phyloP scores from a whole-genome alignment of 1,140 invertebrate genomes.

The Conus betulinus region DNA sequence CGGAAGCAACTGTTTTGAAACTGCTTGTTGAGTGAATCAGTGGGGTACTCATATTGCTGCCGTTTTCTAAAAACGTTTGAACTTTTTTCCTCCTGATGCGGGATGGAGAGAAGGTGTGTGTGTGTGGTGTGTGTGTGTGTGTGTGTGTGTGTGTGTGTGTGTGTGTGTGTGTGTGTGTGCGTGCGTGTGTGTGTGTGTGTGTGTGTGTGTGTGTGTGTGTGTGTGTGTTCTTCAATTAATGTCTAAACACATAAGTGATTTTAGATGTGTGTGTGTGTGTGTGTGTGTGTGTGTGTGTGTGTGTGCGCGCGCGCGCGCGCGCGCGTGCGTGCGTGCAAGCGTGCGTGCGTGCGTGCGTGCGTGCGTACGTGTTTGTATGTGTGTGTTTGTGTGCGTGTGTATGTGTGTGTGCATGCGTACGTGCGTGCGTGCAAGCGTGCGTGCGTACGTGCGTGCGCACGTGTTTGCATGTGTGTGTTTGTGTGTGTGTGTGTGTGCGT shows the following conservation, averaged over 20 bases:
- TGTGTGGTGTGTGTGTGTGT: too few species aligned
- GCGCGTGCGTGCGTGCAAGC: background rate
- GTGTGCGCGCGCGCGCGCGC: background rate
- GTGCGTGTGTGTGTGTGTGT: background rate
- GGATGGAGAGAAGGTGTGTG: too few species aligned
- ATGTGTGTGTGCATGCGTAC: background rate
- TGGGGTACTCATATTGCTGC: too few species aligned
- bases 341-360: background rate
- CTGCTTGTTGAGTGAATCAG: too few species aligned
- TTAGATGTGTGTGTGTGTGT: background rate
- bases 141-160: background rate
- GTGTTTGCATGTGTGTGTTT: background rate
- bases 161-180: background rate
- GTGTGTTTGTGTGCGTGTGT: background rate
- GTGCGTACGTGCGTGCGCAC: background rate
- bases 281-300: background rate
- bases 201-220: background rate
- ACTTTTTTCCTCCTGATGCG: too few species aligned
- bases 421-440: background rate
- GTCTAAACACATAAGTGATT: background rate
- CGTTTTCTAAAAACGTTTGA: too few species aligned
- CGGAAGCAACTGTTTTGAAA: too few species aligned
- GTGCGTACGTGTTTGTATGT: background rate
- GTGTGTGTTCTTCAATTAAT: background rate
- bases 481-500: background rate